These are phyloP conservation scores for Drosophila tripunctata DNA, from an alignment of 2,888 invertebrate genomes.

Conservation along the genomic window DNA sequence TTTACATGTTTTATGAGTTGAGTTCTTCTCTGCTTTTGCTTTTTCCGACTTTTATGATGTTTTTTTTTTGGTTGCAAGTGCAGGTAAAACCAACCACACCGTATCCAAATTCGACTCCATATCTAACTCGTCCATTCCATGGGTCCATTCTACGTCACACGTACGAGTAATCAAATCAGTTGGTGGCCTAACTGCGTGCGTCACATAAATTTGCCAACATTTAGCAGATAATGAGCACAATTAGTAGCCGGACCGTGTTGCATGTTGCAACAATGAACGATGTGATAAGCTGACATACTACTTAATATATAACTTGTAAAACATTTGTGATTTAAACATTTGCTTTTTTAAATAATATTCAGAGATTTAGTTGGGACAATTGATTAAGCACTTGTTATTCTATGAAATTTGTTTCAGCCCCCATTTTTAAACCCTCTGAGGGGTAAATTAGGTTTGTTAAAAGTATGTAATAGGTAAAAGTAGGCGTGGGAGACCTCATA, in stretches of 20 bases:
- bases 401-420: too few species aligned
- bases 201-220: conserved; percentile 76
- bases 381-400: too few species aligned
- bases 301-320: not conserved
- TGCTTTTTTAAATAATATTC: not conserved
- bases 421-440: too few species aligned
- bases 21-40: conserved; percentile 8
- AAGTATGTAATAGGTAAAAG: too few species aligned
- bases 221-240: conserved; percentile 77
- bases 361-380: not conserved
- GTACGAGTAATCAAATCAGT: conserved; percentile 75
- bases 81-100: conserved; percentile 55
- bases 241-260: conserved; percentile 55
- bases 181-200: conserved; percentile 64
- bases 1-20: conserved; percentile 74
- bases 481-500: too few species aligned
- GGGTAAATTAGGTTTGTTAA: too few species aligned
- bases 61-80: conserved; percentile 21
- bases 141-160: conserved; percentile 38
- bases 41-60: not conserved
- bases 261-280: conserved; percentile 27
- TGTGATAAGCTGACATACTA: conserved; percentile 34
- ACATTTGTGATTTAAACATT: not conserved
- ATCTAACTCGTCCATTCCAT: not conserved
- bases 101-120: not conserved